Base-by-base conservation (phyloP, 2,888 invertebrate genomes). In the Mycalesis mineus region DNA sequence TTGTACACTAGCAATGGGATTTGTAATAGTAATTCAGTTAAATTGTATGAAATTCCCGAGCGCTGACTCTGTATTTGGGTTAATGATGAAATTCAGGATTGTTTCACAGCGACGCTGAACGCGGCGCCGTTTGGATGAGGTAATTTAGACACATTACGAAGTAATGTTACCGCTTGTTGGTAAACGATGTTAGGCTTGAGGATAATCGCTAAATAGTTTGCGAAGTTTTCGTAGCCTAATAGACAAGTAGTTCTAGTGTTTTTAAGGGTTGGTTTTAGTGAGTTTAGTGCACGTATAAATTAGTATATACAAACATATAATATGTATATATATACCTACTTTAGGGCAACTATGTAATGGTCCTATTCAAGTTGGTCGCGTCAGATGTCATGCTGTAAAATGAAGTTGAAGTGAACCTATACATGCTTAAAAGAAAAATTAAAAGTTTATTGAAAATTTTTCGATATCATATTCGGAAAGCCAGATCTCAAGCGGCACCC, bases 1-100 rank as follows among this genome's bases (percentile, higher is more conserved):
- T 60, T 60, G 44, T 56, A 52, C 52, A 47, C 57, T 40, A 47
- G 50, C 47, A 51, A 51, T 51, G 58, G 58, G 55, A 61, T 55
- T 61, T 61, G 61, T 61, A 58, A 51, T 61, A 55, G 55, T 58
- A 55, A 61, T 61, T 55, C 41, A 47, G 58, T 61, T 61, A 51
- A 58, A 61, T 60, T 61, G 61, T 61, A 58, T 55, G 57, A 60
- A 60, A 57, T 55, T 55, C 58, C 37, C 37, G 8, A 14, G 61
- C 47, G 22, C 31, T 49, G 44, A 51, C 55, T 55, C 51, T 47
- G 57, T 60, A 55, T 61, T 61, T 55, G 42, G 61, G 58, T 58
- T 61, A 58, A 55, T 61, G 51, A 42, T 39, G 37, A 45, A 55
- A 51, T 55, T 61, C 37, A 48, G 61, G 37, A 52, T 52, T 51